A percentile compares a stretch with the other conserved stretches of the same genome.
These are phyloP conservation scores for Protomyctophum bolini DNA, from an alignment of 2,113 vertebrate genomes.

Conservation along the genomic window DNA sequence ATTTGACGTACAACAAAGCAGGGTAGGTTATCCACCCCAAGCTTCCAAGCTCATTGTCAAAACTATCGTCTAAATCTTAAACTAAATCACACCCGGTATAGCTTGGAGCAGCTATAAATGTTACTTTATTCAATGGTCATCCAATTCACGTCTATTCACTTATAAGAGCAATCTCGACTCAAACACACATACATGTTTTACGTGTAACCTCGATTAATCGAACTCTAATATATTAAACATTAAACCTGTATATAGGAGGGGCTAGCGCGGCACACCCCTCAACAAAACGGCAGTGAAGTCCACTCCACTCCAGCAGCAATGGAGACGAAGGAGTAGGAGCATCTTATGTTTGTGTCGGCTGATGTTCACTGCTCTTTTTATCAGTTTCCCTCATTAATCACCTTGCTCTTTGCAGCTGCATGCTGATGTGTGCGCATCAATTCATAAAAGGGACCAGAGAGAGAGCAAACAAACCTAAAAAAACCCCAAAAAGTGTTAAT, in stretches of 20 bases:
- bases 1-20: no score
- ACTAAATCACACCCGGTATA: no score
- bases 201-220: no score
- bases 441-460: not conserved
- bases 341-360: conserved; percentile 58
- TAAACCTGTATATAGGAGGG: no score
- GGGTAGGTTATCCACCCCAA: not conserved
- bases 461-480: conserved; percentile 29
- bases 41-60: conserved; percentile 3
- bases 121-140: no score
- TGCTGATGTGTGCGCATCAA: conserved; percentile 21
- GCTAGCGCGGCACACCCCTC: not conserved
- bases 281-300: conserved; percentile 48
- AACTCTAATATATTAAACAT: no score
- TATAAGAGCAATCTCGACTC: no score
- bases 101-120: no score
- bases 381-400: conserved; percentile 40
- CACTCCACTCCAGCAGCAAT: conserved; percentile 23
- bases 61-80: not conserved
- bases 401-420: conserved; percentile 13
- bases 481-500: no score
- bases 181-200: no score
- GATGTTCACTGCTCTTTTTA: conserved; percentile 61
- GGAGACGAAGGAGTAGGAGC: conserved; percentile 53
- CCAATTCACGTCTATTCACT: no score